These are phyloP conservation scores for Mycteria americana DNA, from an alignment of 2,797 vertebrate genomes.

Conservation along the genomic window DNA sequence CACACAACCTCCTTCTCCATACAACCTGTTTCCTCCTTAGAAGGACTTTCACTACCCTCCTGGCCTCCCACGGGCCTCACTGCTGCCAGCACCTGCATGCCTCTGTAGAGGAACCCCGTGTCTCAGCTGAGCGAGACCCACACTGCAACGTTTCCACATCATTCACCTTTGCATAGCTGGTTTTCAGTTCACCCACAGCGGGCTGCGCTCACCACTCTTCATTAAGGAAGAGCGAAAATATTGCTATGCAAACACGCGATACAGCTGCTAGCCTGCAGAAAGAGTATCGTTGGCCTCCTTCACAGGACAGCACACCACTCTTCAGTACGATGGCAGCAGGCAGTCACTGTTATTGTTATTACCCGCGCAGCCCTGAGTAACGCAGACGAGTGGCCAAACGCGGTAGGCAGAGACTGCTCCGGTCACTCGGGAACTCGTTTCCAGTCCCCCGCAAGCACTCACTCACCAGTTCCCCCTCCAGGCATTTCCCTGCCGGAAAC, in stretches of 20 bases:
- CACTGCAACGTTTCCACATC: accelerated
- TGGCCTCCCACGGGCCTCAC: not conserved
- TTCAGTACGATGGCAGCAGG: accelerated
- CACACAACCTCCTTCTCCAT: not conserved
- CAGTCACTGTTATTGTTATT: not conserved
- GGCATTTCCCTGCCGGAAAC: not conserved
- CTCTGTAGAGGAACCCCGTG: accelerated
- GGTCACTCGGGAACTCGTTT: accelerated
- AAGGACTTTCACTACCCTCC: not conserved
- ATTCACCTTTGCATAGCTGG: accelerated
- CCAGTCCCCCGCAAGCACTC: accelerated
- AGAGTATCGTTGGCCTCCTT: not conserved
- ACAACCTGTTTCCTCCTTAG: no score
- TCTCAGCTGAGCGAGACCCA: accelerated
- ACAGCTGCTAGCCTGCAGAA: not conserved
- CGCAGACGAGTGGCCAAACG: not conserved
- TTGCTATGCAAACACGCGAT: accelerated
- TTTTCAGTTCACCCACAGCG: accelerated
- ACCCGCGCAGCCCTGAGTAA: not conserved
- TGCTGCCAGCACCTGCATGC: not conserved
- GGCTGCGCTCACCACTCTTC: not conserved
- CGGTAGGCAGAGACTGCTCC: not conserved
- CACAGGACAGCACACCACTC: not conserved
- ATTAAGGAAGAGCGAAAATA: accelerated
- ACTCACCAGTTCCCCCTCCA: accelerated